Evolutionary conservation across 2,797 vertebrate genomes (phyloP), one percentile per base, ranked within the genome.

Genomic region (Hybognathus amarus): DNA sequence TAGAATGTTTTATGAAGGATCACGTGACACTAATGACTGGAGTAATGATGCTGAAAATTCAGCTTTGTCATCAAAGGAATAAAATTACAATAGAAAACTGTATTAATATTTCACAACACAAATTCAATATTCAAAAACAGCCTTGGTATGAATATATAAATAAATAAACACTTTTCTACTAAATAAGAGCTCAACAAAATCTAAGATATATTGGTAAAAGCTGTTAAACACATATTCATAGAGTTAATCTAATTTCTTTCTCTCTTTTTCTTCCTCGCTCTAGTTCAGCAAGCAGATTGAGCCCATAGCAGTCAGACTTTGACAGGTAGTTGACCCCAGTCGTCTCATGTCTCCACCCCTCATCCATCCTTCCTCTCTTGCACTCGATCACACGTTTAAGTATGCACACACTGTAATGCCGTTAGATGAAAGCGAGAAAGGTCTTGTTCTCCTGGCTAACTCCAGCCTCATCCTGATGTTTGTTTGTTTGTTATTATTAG

Each of bases 261-360:
- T 59, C 3, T 24, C 1, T 56, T 18, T 52, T 24, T 54, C 30
- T 36, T 8, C 5, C 68, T 81, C 4, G 17, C 24, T 13, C 2
- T 36, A 63, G 69, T 38, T 40, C 45, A n/a, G 45, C 59, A 74
- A 73, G 17, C 70, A 74, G 67, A 70, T n/a, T n/a, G 67, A 61
- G 78, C 78, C 38, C 67, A 54, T 22, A 70, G 59, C 69, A 63
- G 42, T 54, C 61, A 68, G 80, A 42, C 40, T 64, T 81, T 85
- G 73, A 70, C 73, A 52, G 79, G 38, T 68, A 33, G 61, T 77
- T 68, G 73, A 76, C 81, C 81, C 47, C 47, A 22, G 42, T 38
- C 10, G 7, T 77, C 18, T 83, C 63, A 67, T 77, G 61, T 68
- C 81, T 83, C 59, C 80, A 75, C 54, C 45, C 11, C 63, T 76